A percentile compares a stretch with the other conserved stretches of the same genome.
phyloP scores from a whole-genome alignment of 2,113 vertebrate genomes.

The Clarias batrachus region DNA sequence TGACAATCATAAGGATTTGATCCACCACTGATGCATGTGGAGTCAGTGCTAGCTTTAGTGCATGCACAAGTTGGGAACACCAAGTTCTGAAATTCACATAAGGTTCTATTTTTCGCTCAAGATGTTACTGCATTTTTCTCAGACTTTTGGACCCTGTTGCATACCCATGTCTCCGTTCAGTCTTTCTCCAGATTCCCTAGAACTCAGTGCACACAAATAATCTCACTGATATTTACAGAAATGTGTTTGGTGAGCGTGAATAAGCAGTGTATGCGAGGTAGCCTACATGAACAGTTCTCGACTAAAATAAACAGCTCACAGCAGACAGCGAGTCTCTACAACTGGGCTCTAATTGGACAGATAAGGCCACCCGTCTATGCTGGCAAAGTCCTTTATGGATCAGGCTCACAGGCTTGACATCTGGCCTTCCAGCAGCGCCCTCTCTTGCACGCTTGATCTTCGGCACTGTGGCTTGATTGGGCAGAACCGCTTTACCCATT shows the following conservation, averaged over 20 bases:
- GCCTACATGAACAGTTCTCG: background rate
- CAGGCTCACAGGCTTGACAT: constrained; percentile 24
- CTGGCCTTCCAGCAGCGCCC: constrained; percentile 14
- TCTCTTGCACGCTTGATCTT: constrained; percentile 31
- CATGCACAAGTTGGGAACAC: background rate
- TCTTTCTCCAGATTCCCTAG: background rate
- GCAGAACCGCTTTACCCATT: constrained; percentile 3
- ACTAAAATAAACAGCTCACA: constrained; percentile 26
- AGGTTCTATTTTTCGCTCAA: background rate
- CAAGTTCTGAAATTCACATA: background rate
- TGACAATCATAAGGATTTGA: background rate
- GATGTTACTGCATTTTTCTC: background rate
- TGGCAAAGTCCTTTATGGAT: constrained; percentile 31
- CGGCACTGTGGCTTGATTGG: constrained; percentile 23
- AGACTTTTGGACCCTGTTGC: background rate
- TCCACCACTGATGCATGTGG: background rate
- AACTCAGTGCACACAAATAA: background rate
- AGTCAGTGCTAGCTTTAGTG: background rate
- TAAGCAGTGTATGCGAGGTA: background rate
- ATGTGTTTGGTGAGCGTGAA: constrained; percentile 1
- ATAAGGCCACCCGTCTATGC: constrained; percentile 13
- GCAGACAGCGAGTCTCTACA: constrained; percentile 21
- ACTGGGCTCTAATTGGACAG: constrained; percentile 36
- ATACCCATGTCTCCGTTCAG: background rate
- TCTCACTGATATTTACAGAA: background rate